Conservation (phyloP, 2,113 vertebrate genomes). For the Amphiprion ocellaris region DNA sequence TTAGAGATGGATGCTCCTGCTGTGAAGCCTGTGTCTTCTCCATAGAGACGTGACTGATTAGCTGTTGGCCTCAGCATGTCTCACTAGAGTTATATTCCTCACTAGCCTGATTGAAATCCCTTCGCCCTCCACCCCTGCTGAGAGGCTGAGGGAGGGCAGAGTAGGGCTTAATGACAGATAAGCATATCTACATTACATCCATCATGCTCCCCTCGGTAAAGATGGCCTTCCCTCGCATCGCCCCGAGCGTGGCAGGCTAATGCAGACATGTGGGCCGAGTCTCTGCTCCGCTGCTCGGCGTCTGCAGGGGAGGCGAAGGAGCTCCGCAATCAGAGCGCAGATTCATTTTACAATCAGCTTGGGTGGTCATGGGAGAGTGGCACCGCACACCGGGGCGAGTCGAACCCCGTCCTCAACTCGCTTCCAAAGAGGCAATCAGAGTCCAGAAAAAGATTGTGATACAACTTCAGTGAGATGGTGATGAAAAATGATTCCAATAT, state of each 20-base stretch:
- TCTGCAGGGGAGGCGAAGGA: conserved; percentile 42
- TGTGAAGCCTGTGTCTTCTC: conserved; percentile 53
- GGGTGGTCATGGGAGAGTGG: conserved; percentile 54
- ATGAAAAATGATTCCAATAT: conserved; percentile 8
- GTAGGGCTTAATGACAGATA: conserved; percentile 68
- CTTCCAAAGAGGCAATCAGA: conserved; percentile 6
- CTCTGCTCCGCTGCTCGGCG: conserved; percentile 39
- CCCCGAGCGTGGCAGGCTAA: conserved; percentile 40
- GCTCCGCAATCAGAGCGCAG: conserved; percentile 47
- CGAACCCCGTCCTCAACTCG: not conserved
- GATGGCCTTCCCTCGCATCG: conserved; percentile 52
- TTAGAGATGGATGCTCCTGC: conserved; percentile 45
- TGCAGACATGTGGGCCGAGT: conserved; percentile 47
- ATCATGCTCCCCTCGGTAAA: conserved; percentile 52
- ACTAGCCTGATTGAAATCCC: conserved; percentile 63
- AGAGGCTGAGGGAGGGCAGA: conserved; percentile 54
- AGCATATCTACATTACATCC: conserved; percentile 68
- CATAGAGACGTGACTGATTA: conserved; percentile 65
- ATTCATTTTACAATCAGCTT: conserved; percentile 66
- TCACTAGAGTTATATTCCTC: conserved; percentile 50
- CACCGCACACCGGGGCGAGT: conserved; percentile 5
- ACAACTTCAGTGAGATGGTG: not conserved
- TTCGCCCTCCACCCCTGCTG: conserved; percentile 21
- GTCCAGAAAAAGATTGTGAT: not conserved
- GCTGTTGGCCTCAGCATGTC: conserved; percentile 54